Evolutionary conservation across 64 coral and sea anemone genomes (phyloP).

Genomic region (Catalaphyllia jardinei): DNA sequence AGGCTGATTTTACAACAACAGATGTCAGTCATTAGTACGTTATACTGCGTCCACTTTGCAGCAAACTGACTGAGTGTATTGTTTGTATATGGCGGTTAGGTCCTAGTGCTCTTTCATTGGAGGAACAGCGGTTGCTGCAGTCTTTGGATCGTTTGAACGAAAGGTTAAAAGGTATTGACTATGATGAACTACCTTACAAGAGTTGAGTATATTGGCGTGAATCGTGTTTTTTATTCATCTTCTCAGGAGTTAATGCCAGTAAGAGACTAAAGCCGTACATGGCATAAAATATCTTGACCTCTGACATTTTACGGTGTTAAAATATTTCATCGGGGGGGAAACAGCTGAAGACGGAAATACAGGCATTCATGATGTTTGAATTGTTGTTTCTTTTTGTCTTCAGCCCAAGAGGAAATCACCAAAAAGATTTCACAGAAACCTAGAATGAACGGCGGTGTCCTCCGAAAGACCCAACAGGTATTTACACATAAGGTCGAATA

Average conservation of each 20-base stretch:
- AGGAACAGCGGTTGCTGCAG: constrained; percentile 88
- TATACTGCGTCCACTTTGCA: too few relatives aligned
- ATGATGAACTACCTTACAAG: background rate
- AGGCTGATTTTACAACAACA: too few relatives aligned
- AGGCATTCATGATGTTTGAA: background rate
- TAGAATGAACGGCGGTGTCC: constrained; percentile 1
- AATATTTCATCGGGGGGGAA: too few relatives aligned
- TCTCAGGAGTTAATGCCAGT: too few relatives aligned
- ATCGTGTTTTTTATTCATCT: too few relatives aligned
- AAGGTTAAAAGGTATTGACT: constrained; percentile 67
- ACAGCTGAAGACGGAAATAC: background rate
- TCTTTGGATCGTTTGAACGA: constrained; percentile 98
- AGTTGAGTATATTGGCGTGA: too few relatives aligned
- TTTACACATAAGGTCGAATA: background rate
- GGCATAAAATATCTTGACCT: too few relatives aligned
- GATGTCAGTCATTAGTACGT: too few relatives aligned
- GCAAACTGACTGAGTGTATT: background rate
- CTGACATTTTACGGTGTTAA: too few relatives aligned
- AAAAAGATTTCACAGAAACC: constrained; percentile 44
- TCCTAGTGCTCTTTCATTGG: constrained; percentile 91
- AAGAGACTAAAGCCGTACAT: too few relatives aligned
- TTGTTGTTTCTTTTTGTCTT: background rate
- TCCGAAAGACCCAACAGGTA: background rate
- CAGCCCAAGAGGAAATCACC: constrained; percentile 62
- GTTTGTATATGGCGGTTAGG: constrained; percentile 5